These are phyloP conservation scores for Apamea epomidion DNA, from an alignment of 2,888 invertebrate species.

Conservation along the genomic window DNA sequence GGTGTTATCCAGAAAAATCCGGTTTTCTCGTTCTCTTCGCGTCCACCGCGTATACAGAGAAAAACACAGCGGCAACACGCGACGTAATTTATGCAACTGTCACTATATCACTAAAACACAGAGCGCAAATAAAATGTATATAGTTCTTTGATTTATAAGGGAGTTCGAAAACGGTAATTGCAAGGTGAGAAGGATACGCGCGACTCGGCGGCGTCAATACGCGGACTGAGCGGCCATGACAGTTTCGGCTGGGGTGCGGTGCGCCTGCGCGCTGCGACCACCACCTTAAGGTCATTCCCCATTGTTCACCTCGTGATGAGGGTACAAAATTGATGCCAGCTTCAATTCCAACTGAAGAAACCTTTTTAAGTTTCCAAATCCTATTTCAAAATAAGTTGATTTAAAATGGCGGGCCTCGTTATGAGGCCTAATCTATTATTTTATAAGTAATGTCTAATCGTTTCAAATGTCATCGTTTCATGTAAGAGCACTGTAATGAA, in stretches of 20 bases:
- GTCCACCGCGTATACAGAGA: conserved; percentile 60
- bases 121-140: conserved; percentile 55
- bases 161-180: conserved; percentile 51
- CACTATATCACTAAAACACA: conserved; percentile 72
- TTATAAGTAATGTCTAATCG: conserved; percentile 62
- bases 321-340: conserved; percentile 71
- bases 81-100: conserved; percentile 47
- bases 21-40: conserved; percentile 66
- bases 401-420: conserved; percentile 62
- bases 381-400: conserved; percentile 67
- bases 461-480: conserved; percentile 55
- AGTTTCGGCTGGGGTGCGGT: conserved; percentile 80
- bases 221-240: conserved; percentile 88
- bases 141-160: conserved; percentile 59
- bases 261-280: conserved; percentile 81
- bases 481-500: conserved; percentile 51
- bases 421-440: conserved; percentile 59
- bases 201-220: conserved; percentile 84
- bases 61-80: conserved; percentile 59
- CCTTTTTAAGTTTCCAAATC: conserved; percentile 76
- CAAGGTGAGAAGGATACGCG: conserved; percentile 71
- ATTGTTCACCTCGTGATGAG: conserved; percentile 80
- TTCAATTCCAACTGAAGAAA: conserved; percentile 74
- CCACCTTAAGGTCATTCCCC: conserved; percentile 83
- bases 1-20: conserved; percentile 78